Evolutionary conservation across 2,797 vertebrate species (phyloP), one percentile per base, ranked within the genome.

Genomic region (Garrulus glandarius): DNA sequence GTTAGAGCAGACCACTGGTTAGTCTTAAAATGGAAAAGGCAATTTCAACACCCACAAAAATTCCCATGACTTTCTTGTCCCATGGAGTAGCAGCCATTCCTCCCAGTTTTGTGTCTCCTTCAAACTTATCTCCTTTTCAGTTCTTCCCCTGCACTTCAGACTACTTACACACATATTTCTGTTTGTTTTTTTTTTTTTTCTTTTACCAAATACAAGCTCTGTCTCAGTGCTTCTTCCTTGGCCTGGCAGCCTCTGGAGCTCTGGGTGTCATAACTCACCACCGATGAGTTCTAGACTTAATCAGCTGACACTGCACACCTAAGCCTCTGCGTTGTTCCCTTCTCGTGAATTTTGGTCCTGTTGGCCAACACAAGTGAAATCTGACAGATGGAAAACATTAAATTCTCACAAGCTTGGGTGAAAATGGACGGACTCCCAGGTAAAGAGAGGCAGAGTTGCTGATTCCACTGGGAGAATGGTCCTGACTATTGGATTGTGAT

Each of bases 31-130:
- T 12, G 29, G 44, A 37, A 85, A 89, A 74, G 15, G 16, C 3
- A 34, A 37, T 92, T 83, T 74, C 61, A 92, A 89, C 89, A 60
- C 78, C 81, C 81, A 93, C 86, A 55, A 83, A 70, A 53, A 34
- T 61, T 65, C 52, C 52, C 20, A 0, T 32, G 12, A 34, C 46
- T 89, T 49, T 79, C 36, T 57, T 59, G 15, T 56, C n/a, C 39
- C 0, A 15, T 65, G 30, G 10, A 0, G 0, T 20, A n/a, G 22
- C 78, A 77, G 6, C 18, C 14, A 18, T 41, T 70, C 15, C 36
- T 81, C 11, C 21, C 43, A 41, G 30, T 13, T 53, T 15, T 69
- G 46, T 14, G 18, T 44, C 60, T 74, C 52, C 34, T n/a, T 60
- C 47, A 81, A 74, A 43, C 6, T 61, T 49, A 8, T 1, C 18